Base-by-base conservation (phyloP, 2,888 invertebrate genomes). In the Malthinus flaveolus region DNA sequence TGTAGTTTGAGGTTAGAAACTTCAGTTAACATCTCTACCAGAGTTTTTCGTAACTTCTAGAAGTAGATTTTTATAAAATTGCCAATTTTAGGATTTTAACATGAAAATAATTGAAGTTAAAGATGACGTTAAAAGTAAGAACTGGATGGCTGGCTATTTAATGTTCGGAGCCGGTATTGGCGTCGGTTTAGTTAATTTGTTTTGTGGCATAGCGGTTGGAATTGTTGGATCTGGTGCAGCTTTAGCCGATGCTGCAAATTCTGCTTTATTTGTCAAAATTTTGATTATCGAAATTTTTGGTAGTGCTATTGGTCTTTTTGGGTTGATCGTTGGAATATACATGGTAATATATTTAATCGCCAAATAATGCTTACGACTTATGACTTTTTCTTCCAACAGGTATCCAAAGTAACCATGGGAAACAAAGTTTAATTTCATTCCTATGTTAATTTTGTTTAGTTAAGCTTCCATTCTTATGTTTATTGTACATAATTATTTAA, bases 241-340 rank as follows among this genome's bases (percentile, higher is more conserved):
- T 11, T 84, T 99, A 7, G 91, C 98, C 49, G 99, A 99, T 82
- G 99, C 99, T 32, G 98, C 98, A 36, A 97, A 99, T 77, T 89
- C 95, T 11, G 87, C 92, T 2, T 85, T 99, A 6, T 99, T 99
- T 75, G 98, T 99, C 49, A 98, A 97, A 81, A 97, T 99, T 78
- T 86, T 99, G 39, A 97, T 99, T 78, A 92, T 99, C 44, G 99
- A 99, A 82, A 99, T 99, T 80, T 99, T 99, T 76, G 99, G 97
- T 58, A 96, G 95, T 74, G 99, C 99, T 71, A 98, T 99, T 75
- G 99, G 99, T 74, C 86, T 99, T 13, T 99, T 99, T 79, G 99
- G 99, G 53, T 86, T 99, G 55, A 99, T 99, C 79, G 97, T 99
- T 65, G 97, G 97, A 67, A 97, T 99, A 78, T 94, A 93, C 78